Conservation (phyloP, 2,113 vertebrate species). For the Cynoglossus semilaevis region DNA sequence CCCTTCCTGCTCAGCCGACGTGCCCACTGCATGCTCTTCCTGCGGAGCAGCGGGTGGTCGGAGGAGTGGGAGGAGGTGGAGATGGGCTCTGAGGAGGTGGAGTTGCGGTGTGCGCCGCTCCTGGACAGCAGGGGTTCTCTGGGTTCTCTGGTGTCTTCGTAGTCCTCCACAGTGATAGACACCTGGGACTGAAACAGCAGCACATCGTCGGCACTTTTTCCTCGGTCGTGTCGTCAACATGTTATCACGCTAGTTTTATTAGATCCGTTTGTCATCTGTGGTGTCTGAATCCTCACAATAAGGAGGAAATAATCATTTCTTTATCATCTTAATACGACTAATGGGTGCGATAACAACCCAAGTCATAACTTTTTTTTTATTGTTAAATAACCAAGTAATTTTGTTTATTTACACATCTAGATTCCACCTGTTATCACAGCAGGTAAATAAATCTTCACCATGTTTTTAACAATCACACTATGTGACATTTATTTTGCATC, state of each 20-base stretch:
- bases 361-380: too few relatives aligned
- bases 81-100: slow-evolving; percentile 77
- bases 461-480: too few relatives aligned
- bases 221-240: background rate
- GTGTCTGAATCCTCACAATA: background rate
- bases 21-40: slow-evolving; percentile 86
- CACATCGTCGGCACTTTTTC: background rate
- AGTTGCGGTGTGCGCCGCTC: slow-evolving; percentile 74
- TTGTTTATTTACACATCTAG: too few relatives aligned
- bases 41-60: slow-evolving; percentile 79
- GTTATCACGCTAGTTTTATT: slow-evolving; percentile 7
- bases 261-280: slow-evolving; percentile 1
- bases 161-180: slow-evolving; percentile 82
- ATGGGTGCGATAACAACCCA: slow-evolving; percentile 5
- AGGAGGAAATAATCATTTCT: slow-evolving; percentile 8
- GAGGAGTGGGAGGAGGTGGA: slow-evolving; percentile 76
- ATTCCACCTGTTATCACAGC: too few relatives aligned
- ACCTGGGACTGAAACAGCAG: slow-evolving; percentile 76
- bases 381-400: too few relatives aligned
- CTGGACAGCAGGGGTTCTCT: slow-evolving; percentile 77
- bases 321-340: slow-evolving; percentile 4
- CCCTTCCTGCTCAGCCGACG: slow-evolving; percentile 80
- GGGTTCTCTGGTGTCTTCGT: slow-evolving; percentile 80
- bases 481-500: too few relatives aligned
- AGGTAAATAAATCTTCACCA: too few relatives aligned